Percentiles rank a stretch among this genome's conserved stretches.
Evolutionary conservation across 2,113 vertebrate genomes (phyloP).

Genomic region (Tricholaema leucomelas): DNA sequence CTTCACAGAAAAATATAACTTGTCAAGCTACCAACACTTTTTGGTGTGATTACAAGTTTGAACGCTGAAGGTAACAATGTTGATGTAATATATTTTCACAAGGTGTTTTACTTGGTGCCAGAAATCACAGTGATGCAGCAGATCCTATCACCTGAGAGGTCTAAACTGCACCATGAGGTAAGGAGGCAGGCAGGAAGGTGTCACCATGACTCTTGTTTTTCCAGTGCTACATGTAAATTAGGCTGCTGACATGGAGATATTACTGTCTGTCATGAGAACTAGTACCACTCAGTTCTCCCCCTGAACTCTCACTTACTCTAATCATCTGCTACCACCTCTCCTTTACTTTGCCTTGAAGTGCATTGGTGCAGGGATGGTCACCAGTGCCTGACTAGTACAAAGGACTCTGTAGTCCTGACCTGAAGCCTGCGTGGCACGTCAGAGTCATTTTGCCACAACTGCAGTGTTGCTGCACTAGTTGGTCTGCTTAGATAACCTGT

Average conservation of each 20-base stretch:
- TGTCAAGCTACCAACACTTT: conserved; percentile 68
- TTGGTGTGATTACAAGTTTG: conserved; percentile 64
- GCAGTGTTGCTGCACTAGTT: neutral
- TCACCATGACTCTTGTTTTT: neutral
- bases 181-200: neutral
- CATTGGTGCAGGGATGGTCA: neutral
- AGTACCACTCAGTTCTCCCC: neutral
- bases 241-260: conserved; percentile 1
- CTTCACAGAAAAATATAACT: conserved; percentile 63
- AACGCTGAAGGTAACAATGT: conserved; percentile 41
- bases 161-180: neutral
- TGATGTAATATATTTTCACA: conserved; percentile 45
- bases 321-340: conserved; percentile 19
- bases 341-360: neutral
- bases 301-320: conserved; percentile 1
- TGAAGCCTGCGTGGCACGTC: neutral
- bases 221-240: conserved; percentile 12
- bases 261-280: conserved; percentile 23
- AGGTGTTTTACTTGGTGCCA: conserved; percentile 10
- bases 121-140: neutral
- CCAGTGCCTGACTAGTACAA: neutral
- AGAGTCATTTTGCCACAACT: neutral
- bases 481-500: neutral
- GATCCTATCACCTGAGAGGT: neutral
- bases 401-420: neutral